phyloP scores from a whole-genome alignment of 1,140 invertebrate species.

The Platyura marginata region DNA sequence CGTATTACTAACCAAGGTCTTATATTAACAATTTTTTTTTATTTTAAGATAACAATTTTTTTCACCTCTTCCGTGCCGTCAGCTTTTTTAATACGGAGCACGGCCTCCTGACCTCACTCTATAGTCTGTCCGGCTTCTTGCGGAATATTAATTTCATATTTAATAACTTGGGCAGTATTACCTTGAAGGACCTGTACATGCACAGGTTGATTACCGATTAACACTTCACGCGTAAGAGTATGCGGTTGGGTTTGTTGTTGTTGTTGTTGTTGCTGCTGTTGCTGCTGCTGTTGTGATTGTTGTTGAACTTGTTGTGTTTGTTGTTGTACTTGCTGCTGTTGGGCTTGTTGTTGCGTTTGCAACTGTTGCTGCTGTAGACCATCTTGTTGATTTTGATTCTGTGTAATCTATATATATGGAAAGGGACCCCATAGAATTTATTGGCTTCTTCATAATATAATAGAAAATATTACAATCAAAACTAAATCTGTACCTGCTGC shows the following conservation, averaged over 20 bases:
- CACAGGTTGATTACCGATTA: slow-evolving; percentile 11
- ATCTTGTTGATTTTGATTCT: slow-evolving; percentile 9
- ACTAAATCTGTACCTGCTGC: slow-evolving; percentile 22
- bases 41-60: slow-evolving; percentile 1
- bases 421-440: not conserved
- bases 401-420: not conserved
- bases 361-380: slow-evolving; percentile 29
- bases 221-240: slow-evolving; percentile 7
- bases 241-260: slow-evolving; percentile 19
- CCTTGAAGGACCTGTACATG: slow-evolving; percentile 11
- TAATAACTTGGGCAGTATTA: slow-evolving; percentile 10
- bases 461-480: too few relatives aligned
- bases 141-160: slow-evolving; percentile 12
- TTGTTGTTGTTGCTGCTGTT: slow-evolving; percentile 11
- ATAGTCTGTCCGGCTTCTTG: slow-evolving; percentile 8
- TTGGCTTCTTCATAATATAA: not conserved
- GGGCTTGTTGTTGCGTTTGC: slow-evolving; percentile 21
- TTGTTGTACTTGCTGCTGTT: slow-evolving; percentile 14
- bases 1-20: too few relatives aligned
- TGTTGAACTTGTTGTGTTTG: slow-evolving; percentile 13
- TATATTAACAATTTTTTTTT: too few relatives aligned
- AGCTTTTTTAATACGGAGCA: slow-evolving; percentile 1
- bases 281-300: slow-evolving; percentile 3
- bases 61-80: slow-evolving; percentile 1
- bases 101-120: slow-evolving; percentile 5